Conservation (phyloP, 2,797 vertebrate species). For the Myripristis jacobus region DNA sequence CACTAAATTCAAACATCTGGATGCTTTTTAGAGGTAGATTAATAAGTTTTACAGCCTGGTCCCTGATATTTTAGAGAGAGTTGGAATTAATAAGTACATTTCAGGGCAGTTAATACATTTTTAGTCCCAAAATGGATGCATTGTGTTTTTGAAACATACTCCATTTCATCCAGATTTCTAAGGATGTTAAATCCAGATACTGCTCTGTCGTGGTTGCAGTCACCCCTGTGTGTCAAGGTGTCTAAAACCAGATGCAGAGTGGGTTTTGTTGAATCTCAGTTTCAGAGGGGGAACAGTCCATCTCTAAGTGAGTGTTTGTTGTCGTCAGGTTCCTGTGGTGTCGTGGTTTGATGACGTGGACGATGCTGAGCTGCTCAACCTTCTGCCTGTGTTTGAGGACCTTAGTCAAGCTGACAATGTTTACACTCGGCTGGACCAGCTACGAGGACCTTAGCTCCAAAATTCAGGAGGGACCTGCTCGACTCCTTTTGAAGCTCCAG, state of each 20-base stretch:
- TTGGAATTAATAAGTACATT: no score
- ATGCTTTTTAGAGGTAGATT: not conserved
- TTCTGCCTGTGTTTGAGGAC: slow-evolving; percentile 93
- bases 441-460: slow-evolving; percentile 82
- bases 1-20: no score
- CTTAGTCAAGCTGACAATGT: slow-evolving; percentile 90
- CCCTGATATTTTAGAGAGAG: no score
- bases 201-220: no score
- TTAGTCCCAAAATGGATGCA: no score
- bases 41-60: not conserved
- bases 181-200: not conserved
- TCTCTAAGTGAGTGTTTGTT: slow-evolving; percentile 8
- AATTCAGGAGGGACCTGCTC: slow-evolving; percentile 5
- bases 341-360: slow-evolving; percentile 95
- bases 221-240: no score
- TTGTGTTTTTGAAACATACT: not conserved
- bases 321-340: slow-evolving; percentile 88
- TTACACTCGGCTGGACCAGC: slow-evolving; percentile 89
- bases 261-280: not conserved
- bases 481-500: not conserved
- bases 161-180: not conserved
- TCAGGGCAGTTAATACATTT: no score
- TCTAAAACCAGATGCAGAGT: not conserved
- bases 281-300: not conserved
- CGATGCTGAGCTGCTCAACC: slow-evolving; percentile 91